Conservation (phyloP, 2,888 invertebrate species). For the Dorcus parallelipipedus region DNA sequence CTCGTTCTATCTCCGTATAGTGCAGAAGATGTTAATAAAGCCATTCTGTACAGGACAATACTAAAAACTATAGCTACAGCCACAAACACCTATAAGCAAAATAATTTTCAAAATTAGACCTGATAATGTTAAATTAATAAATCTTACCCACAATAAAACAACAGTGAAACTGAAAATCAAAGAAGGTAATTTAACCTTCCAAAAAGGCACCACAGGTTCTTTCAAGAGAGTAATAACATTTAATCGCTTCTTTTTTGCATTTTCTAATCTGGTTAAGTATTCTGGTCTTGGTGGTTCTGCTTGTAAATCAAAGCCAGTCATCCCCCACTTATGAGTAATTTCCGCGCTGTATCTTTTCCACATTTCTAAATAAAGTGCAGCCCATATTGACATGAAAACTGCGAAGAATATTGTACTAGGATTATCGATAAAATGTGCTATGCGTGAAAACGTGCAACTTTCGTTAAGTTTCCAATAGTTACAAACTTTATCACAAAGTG, state of each 20-base stretch:
- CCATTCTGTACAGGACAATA: constrained; percentile 74
- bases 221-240: constrained; percentile 56
- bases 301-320: constrained; percentile 68
- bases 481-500: constrained; percentile 73
- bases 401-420: constrained; percentile 75
- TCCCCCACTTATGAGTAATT: constrained; percentile 79
- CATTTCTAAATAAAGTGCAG: constrained; percentile 73
- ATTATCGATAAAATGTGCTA: constrained; percentile 82
- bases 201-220: constrained; percentile 75
- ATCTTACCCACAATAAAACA: constrained; percentile 54
- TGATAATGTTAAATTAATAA: not conserved
- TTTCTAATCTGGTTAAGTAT: constrained; percentile 62
- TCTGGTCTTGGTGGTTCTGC: constrained; percentile 77
- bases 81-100: constrained; percentile 54
- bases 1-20: constrained; percentile 53
- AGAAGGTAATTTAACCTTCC: constrained; percentile 69
- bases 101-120: not conserved
- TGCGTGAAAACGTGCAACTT: constrained; percentile 67
- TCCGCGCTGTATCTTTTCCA: constrained; percentile 80
- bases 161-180: constrained; percentile 68
- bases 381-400: constrained; percentile 80
- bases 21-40: constrained; percentile 58
- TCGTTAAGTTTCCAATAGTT: constrained; percentile 70
- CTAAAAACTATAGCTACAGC: constrained; percentile 73
- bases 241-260: constrained; percentile 54